phyloP scores from a whole-genome alignment of 2,113 vertebrate genomes.

The Caretta caretta region DNA sequence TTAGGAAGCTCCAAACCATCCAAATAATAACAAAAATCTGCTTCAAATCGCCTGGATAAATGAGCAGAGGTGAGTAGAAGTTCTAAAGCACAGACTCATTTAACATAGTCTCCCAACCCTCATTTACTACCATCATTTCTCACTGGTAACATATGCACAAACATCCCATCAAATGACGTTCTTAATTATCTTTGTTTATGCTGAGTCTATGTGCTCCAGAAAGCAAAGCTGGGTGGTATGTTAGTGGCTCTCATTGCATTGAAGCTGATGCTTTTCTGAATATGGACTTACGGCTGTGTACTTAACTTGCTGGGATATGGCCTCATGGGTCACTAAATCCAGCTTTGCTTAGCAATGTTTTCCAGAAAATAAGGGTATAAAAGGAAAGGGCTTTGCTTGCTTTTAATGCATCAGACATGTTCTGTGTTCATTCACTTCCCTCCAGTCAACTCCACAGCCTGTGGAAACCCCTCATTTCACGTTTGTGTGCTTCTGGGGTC shows the following conservation, averaged over 20 bases:
- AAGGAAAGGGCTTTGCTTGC: neutral
- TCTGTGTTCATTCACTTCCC: neutral
- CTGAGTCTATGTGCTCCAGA: neutral
- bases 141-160: constrained; percentile 45
- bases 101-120: constrained; percentile 36
- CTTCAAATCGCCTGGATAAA: constrained; percentile 11
- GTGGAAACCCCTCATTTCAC: neutral
- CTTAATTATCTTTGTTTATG: constrained; percentile 54
- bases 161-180: constrained; percentile 20
- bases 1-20: neutral
- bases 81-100: constrained; percentile 13
- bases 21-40: constrained; percentile 11
- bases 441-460: neutral
- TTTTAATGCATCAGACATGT: neutral
- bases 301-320: neutral
- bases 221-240: neutral
- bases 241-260: neutral
- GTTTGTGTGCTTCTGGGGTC: neutral
- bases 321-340: neutral
- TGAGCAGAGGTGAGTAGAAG: neutral
- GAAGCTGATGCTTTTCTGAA: constrained; percentile 1
- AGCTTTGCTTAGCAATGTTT: neutral
- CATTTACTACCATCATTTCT: constrained; percentile 41
- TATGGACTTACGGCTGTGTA: neutral
- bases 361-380: accelerated